Evolutionary conservation across 2,113 vertebrate species (phyloP), one percentile per base, ranked within the genome.

Genomic region (Odontophorus gujanensis): DNA sequence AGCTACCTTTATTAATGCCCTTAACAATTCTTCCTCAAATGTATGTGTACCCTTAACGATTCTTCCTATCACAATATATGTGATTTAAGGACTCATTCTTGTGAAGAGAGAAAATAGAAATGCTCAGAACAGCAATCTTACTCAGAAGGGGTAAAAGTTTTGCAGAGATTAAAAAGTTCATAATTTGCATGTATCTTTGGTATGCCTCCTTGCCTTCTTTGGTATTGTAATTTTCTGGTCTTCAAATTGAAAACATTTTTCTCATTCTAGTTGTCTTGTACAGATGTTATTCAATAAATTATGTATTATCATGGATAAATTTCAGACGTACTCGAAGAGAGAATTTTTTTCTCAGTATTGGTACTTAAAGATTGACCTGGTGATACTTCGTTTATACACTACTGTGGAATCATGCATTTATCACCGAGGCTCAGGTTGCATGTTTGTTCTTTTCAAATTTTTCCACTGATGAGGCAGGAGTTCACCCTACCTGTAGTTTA

Each of bases 391-490:
- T 66, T 78, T 65, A 85, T 53, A 9, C 6, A 36, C 11, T 16
- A 13, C 3, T 9, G 16, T 18, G 28, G 55, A 85, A 76, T 50
- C 9, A 26, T 15, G 30, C 4, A 48, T 89, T 61, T 90, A 48
- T 22, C 32, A 7, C 26, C 38, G 34, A 68, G 66, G 66, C 16
- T 67, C 20, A 38, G 30, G 19, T 76, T 61, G 22, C 3, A 2
- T 63, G 12, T 38, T 89, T 53, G 15, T 58, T 87, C 55, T 47
- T 72, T 92, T 47, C 72, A 75, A 79, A 55, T 88, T 96, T 93
- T 74, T 87, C 34, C 34, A n/a, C 32, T 34, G 8, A 69, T 3
- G 16, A 81, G 65, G 38, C 22, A 2, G 5, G 25, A 89, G 47
- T 19, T 26, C 43, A 86, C 32, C 30, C 4, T 74, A 82, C 67